Evolutionary conservation across 1,140 invertebrate genomes (phyloP).

Genomic region (Neuroterus valhalla): DNA sequence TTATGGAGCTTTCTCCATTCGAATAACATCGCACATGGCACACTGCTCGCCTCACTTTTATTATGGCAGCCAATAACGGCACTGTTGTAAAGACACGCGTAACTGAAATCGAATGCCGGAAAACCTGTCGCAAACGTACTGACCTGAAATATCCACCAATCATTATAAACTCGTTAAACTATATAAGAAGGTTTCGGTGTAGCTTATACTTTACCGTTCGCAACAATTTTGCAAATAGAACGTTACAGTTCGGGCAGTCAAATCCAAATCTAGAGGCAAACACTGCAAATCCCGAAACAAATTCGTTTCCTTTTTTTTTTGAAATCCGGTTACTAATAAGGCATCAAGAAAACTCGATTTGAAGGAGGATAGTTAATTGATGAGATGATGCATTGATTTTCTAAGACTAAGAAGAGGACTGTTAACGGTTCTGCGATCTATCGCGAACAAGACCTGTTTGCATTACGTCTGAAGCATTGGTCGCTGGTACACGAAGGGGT

Average conservation of each 20-base stretch:
- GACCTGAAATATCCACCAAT: slow-evolving; percentile 17
- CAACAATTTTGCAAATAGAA: no score
- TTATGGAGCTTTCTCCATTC: slow-evolving; percentile 67
- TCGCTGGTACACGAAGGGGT: slow-evolving; percentile 24
- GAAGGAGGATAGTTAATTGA: background rate
- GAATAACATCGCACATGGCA: slow-evolving; percentile 22
- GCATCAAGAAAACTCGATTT: background rate
- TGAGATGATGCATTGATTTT: slow-evolving; percentile 26
- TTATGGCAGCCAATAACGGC: background rate
- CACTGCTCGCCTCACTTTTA: slow-evolving; percentile 32
- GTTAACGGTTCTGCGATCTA: slow-evolving; percentile 8
- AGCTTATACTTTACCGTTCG: no score
- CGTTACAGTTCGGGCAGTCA: no score
- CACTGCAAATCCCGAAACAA: background rate
- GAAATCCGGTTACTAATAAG: background rate
- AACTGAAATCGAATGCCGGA: background rate
- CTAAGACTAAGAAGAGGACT: background rate
- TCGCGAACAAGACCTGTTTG: slow-evolving; percentile 14
- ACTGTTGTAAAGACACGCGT: background rate
- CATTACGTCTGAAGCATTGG: slow-evolving; percentile 1
- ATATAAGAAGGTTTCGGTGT: no score
- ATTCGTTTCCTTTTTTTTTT: background rate
- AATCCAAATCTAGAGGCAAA: no score
- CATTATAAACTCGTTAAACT: slow-evolving; percentile 23
- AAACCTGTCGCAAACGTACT: background rate